phyloP scores from a whole-genome alignment of 2,797 vertebrate genomes.

The Picus viridis region DNA sequence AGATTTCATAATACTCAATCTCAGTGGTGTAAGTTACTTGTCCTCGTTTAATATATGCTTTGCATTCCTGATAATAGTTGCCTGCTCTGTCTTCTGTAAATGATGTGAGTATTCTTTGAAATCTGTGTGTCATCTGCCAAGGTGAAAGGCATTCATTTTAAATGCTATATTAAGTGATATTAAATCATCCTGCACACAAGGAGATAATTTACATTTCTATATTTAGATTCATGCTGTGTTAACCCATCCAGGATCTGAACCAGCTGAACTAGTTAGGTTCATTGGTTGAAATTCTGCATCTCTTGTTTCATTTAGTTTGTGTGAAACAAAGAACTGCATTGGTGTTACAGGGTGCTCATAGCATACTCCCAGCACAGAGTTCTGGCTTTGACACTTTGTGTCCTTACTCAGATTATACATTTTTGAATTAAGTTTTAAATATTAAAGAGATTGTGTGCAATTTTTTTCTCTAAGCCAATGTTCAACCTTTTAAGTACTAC shows the following conservation, averaged over 20 bases:
- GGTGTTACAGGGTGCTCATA: background rate
- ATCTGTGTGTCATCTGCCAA: background rate
- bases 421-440: slow-evolving; percentile 7
- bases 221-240: background rate
- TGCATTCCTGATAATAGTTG: background rate
- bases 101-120: background rate
- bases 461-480: background rate
- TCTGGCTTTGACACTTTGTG: background rate
- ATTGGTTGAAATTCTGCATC: background rate
- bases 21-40: background rate
- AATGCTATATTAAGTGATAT: background rate
- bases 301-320: background rate
- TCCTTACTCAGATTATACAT: background rate
- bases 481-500: background rate
- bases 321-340: background rate
- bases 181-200: slow-evolving; percentile 12
- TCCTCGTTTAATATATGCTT: background rate
- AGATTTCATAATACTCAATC: background rate
- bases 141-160: background rate
- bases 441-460: background rate
- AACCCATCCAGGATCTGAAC: background rate
- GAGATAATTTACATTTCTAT: slow-evolving; percentile 1
- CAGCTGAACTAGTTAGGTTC: background rate
- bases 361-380: background rate
- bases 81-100: background rate